Conservation (phyloP, 2,888 invertebrate genomes). For the Ceraclea dissimilis region DNA sequence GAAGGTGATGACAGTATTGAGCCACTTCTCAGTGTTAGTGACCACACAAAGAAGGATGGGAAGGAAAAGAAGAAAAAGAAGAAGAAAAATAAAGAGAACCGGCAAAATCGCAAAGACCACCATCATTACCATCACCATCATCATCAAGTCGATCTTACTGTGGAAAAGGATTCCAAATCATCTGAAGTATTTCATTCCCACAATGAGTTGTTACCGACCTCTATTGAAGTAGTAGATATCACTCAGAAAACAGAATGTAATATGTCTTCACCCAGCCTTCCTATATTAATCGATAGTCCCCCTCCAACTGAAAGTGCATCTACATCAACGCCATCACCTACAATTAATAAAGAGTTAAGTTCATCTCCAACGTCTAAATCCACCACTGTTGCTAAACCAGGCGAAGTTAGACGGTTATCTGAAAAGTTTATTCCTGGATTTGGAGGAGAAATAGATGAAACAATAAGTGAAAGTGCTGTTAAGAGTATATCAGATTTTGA, state of each 20-base stretch:
- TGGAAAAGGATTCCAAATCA: constrained; percentile 23
- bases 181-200: constrained; percentile 27
- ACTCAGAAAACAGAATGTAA: constrained; percentile 36
- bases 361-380: constrained; percentile 34
- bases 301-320: constrained; percentile 37
- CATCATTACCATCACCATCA: constrained; percentile 62
- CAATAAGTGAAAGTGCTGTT: constrained; percentile 71
- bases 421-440: constrained; percentile 62
- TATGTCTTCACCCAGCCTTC: constrained; percentile 53
- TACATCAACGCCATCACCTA: constrained; percentile 25
- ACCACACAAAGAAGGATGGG: constrained; percentile 49
- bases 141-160: constrained; percentile 36
- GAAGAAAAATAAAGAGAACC: constrained; percentile 74
- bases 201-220: constrained; percentile 26
- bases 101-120: constrained; percentile 58
- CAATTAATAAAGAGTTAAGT: constrained; percentile 16
- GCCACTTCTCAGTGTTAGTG: constrained; percentile 28
- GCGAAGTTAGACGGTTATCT: constrained; percentile 30
- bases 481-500: constrained; percentile 65
- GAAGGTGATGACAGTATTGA: constrained; percentile 53
- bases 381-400: constrained; percentile 34
- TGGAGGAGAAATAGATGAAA: constrained; percentile 57
- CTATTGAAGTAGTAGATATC: constrained; percentile 33
- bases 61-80: constrained; percentile 81
- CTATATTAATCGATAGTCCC: constrained; percentile 58